phyloP scores from a whole-genome alignment of 2,888 invertebrate genomes.

The Eilema caniola region DNA sequence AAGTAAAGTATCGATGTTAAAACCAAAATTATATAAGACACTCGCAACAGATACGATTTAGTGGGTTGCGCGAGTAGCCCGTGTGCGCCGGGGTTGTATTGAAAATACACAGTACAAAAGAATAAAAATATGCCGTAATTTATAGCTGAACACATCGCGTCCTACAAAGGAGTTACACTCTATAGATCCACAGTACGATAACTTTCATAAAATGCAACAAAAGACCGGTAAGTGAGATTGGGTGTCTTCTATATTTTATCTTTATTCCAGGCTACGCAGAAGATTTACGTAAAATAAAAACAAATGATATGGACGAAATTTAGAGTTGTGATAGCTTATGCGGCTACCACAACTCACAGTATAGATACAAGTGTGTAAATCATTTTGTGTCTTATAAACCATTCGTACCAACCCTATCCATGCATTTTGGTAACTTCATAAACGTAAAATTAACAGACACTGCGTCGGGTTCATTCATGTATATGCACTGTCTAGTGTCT shows the following conservation, averaged over 20 bases:
- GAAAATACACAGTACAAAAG: slow-evolving; percentile 1
- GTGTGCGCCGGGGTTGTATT: not conserved
- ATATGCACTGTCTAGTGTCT: not conserved
- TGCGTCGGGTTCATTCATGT: not conserved
- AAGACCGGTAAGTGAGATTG: slow-evolving; percentile 5
- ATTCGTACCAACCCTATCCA: not conserved
- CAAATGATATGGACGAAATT: not conserved
- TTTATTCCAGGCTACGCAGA: not conserved
- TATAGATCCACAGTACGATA: slow-evolving; percentile 15
- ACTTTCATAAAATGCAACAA: slow-evolving; percentile 15
- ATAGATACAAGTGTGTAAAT: too few relatives aligned
- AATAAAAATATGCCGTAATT: slow-evolving; percentile 4
- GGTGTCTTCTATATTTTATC: not conserved
- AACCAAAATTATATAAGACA: not conserved
- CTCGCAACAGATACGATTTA: not conserved
- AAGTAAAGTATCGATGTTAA: too few relatives aligned
- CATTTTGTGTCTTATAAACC: too few relatives aligned
- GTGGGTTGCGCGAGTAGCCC: too few relatives aligned
- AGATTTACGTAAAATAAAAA: not conserved
- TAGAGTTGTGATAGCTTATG: not conserved
- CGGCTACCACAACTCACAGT: not conserved
- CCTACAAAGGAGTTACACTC: slow-evolving; percentile 19
- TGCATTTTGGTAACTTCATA: not conserved
- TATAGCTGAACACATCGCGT: slow-evolving; percentile 15
- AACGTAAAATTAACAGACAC: not conserved